Base-by-base conservation (phyloP, 2,888 invertebrate species). In the Cephus pygmeus region DNA sequence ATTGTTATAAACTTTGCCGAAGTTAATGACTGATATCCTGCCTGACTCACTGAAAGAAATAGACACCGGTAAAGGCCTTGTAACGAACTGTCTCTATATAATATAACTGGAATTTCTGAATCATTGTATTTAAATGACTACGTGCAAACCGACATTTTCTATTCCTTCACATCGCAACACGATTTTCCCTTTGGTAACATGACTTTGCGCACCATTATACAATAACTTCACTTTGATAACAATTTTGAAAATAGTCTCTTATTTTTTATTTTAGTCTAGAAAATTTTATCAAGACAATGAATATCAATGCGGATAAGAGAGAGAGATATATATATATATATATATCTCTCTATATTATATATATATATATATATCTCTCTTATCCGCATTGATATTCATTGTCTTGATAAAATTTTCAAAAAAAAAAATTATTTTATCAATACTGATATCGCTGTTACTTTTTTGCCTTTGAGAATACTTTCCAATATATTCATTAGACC, bases 1-100 rank as follows among this genome's bases (percentile, higher is more conserved):
- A 90, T 90, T 90, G 90, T 90, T 87, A 83, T 85, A 85, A 89
- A 89, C 84, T 85, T 86, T 81, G 84, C 81, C 84, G 83, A 83
- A 86, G 85, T 85, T 90, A 90, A 90, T 89, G 83, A 87, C 86
- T 87, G 87, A 90, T 90, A 90, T 90, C 90, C 90, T 87, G 88
- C 78, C 81, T 86, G 88, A 89, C 86, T 87, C 56, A 56, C 23
- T 23, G 56, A 15, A 56, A 56, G 56, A 56, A 56, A 23, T 23
- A 56, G 56, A 56, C 56, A 9, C 9, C 9, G 23, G 23, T 4
- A 76, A 15, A 71, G 30, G 35, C 56, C 56, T 56, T 56, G 56
- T 56, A 56, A 23, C 23, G 9, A 56, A 56, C 56, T 23, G 23
- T 56, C 23, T 23, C 56, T 56, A 23, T 56, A 56, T 56, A 56